phyloP scores from a whole-genome alignment of 2,113 vertebrate genomes.

The Gobius niger region DNA sequence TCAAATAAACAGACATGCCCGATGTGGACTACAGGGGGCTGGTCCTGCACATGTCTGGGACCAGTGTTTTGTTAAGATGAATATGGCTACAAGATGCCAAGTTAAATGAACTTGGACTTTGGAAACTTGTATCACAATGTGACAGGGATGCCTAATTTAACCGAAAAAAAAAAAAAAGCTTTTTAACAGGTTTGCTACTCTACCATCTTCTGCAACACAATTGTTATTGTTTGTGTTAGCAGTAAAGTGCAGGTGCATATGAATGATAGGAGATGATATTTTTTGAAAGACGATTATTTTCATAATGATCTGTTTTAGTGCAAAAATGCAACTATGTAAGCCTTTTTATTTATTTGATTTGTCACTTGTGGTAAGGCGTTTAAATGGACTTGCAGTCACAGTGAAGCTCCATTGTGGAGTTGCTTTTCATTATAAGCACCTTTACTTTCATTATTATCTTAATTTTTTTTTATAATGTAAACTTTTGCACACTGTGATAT shows the following conservation, averaged over 20 bases:
- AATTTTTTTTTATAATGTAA: slow-evolving; percentile 18
- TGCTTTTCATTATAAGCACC: not conserved
- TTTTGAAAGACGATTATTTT: not conserved
- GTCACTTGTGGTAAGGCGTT: no score
- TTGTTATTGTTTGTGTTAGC: not conserved
- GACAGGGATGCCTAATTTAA: not conserved
- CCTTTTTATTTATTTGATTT: no score
- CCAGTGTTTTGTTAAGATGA: not conserved
- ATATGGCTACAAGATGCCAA: not conserved
- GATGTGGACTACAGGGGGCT: slow-evolving; percentile 7
- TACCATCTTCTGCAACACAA: not conserved
- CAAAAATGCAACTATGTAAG: no score
- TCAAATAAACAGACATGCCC: slow-evolving; percentile 64
- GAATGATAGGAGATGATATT: not conserved
- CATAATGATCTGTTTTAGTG: no score
- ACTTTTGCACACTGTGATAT: slow-evolving; percentile 37
- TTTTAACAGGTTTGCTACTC: not conserved
- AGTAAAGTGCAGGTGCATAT: not conserved
- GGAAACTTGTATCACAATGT: not conserved
- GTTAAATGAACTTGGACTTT: slow-evolving; percentile 8
- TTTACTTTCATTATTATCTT: not conserved
- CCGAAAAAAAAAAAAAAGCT: not conserved
- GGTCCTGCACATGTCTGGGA: not conserved
- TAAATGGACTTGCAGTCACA: no score
- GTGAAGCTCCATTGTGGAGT: no score